Evolutionary conservation across 1,140 invertebrate species (phyloP).

Genomic region (Acromyrmex charruanus): DNA sequence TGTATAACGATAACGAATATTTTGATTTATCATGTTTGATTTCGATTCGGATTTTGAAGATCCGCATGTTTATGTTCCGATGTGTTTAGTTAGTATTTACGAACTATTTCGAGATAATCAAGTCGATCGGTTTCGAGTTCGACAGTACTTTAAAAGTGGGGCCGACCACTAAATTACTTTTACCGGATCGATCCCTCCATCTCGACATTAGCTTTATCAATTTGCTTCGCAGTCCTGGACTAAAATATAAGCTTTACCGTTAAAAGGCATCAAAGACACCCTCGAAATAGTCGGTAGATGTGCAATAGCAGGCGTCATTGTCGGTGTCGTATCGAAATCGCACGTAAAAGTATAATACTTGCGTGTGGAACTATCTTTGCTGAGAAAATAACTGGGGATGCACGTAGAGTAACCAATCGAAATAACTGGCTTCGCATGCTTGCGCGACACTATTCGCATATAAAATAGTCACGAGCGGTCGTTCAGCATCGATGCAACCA

Average conservation of each 20-base stretch:
- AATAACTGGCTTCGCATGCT: conserved; percentile 53
- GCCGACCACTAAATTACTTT: conserved; percentile 54
- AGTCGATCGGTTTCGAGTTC: conserved; percentile 41
- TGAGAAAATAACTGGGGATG: conserved; percentile 30
- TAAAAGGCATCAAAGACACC: conserved; percentile 34
- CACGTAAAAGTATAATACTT: not conserved
- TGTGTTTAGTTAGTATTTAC: conserved; percentile 26
- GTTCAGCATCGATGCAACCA: conserved; percentile 29
- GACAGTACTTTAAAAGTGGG: conserved; percentile 41
- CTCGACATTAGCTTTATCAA: conserved; percentile 40
- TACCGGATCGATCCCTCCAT: conserved; percentile 18
- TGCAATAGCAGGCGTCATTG: not conserved
- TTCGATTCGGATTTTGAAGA: not conserved
- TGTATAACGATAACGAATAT: not conserved
- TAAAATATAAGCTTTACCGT: conserved; percentile 43
- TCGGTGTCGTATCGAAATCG: not conserved
- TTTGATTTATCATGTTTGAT: conserved; percentile 22
- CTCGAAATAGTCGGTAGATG: not conserved
- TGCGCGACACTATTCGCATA: conserved; percentile 39
- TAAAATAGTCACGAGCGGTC: conserved; percentile 62
- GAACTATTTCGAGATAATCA: conserved; percentile 33
- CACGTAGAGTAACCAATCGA: conserved; percentile 62
- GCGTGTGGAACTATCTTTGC: conserved; percentile 1
- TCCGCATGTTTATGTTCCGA: not conserved
- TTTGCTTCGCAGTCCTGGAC: conserved; percentile 19